Conservation (phyloP, 2,888 invertebrate genomes). For the Phaonia tiefii region DNA sequence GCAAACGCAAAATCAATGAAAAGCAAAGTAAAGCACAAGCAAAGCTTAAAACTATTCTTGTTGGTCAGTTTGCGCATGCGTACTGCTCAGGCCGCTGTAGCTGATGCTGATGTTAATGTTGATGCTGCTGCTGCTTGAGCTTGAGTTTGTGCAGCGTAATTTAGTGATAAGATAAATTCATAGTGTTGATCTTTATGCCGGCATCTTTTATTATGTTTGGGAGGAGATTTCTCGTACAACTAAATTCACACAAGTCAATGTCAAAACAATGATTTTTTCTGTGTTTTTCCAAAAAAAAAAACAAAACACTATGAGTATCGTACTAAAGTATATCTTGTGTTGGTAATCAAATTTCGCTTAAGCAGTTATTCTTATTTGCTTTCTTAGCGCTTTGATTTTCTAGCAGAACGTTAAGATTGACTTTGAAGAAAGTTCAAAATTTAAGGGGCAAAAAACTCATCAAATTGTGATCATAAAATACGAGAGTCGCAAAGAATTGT, state of each 20-base stretch:
- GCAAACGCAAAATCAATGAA: slow-evolving; percentile 38
- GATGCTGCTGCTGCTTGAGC: too few relatives aligned
- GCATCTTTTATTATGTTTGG: too few relatives aligned
- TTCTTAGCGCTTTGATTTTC: too few relatives aligned
- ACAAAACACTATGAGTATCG: too few relatives aligned
- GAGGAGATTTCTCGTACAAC: too few relatives aligned
- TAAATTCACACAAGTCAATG: slow-evolving; percentile 17
- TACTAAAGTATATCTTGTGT: too few relatives aligned
- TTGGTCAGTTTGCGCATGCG: background rate
- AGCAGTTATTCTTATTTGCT: background rate
- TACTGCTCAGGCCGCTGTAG: too few relatives aligned
- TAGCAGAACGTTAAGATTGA: background rate
- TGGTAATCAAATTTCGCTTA: background rate
- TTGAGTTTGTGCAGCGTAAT: background rate
- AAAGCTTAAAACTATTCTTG: slow-evolving; percentile 63
- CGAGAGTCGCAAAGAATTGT: too few relatives aligned
- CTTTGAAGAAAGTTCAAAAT: background rate
- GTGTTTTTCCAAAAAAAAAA: too few relatives aligned
- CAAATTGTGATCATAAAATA: too few relatives aligned
- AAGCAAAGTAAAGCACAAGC: slow-evolving; percentile 37
- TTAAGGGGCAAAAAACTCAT: background rate
- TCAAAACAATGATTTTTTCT: background rate
- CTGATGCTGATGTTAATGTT: too few relatives aligned
- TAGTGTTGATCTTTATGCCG: too few relatives aligned
- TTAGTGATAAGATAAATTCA: background rate